These are phyloP conservation scores for Menidia beryllina DNA, from an alignment of 2,113 vertebrate genomes.

Conservation along the genomic window DNA sequence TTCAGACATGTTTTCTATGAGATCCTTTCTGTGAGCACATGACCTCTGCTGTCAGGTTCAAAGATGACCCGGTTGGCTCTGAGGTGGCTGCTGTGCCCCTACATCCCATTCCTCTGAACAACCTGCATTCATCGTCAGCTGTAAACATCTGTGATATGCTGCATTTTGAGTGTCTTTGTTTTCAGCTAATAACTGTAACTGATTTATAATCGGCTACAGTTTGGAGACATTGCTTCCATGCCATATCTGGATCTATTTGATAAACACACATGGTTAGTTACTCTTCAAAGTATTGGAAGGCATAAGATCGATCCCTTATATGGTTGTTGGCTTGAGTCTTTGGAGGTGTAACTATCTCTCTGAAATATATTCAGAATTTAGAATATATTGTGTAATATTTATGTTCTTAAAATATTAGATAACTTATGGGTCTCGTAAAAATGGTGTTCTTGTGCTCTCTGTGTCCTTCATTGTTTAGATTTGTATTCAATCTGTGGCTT, in stretches of 20 bases:
- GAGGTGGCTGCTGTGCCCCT: no score
- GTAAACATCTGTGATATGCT: not conserved
- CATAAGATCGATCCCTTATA: not conserved
- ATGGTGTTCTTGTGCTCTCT: not conserved
- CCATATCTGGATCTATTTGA: not conserved
- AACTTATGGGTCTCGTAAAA: not conserved
- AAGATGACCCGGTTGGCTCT: no score
- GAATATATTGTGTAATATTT: not conserved
- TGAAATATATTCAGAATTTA: not conserved
- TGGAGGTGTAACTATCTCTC: not conserved
- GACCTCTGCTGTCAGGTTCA: not conserved
- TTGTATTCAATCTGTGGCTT: conserved; percentile 3
- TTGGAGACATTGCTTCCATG: not conserved
- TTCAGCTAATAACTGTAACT: not conserved
- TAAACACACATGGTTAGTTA: not conserved
- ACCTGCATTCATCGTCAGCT: not conserved
- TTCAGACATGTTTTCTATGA: no score
- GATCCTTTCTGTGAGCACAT: not conserved
- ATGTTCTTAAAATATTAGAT: not conserved
- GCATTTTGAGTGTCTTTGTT: not conserved
- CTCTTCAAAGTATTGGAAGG: not conserved
- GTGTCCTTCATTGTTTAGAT: not conserved
- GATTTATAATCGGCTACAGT: not conserved
- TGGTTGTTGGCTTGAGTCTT: conserved; percentile 4
- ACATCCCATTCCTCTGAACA: not conserved